Conservation (phyloP, 2,113 vertebrate species). For the Mustelus asterias region DNA sequence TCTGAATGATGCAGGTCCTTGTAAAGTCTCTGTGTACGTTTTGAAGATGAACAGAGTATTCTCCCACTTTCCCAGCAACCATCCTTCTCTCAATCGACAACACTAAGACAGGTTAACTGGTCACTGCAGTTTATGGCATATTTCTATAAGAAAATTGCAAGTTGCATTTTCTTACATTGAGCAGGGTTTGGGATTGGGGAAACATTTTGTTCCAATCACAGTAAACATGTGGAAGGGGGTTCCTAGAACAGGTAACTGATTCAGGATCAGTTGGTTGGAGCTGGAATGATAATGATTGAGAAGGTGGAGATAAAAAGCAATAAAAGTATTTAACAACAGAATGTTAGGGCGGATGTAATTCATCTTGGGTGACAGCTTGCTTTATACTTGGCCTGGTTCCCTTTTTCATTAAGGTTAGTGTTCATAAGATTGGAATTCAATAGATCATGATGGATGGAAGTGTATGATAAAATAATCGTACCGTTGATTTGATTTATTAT, state of each 20-base stretch:
- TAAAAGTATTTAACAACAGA: neutral
- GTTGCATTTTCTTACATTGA: neutral
- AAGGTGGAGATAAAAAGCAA: neutral
- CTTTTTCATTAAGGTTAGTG: neutral
- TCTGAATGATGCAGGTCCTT: neutral
- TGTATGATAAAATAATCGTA: neutral
- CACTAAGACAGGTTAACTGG: neutral
- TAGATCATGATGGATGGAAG: neutral
- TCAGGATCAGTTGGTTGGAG: neutral
- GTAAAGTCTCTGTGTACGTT: neutral
- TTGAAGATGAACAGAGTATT: neutral
- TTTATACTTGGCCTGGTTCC: neutral
- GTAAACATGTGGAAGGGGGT: neutral
- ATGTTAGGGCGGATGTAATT: neutral
- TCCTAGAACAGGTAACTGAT: neutral
- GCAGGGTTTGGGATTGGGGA: neutral
- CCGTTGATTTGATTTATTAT: no score
- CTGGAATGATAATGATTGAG: neutral
- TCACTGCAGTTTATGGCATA: neutral
- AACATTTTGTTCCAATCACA: neutral
- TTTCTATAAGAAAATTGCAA: neutral
- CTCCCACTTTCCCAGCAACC: neutral
- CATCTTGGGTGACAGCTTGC: no score
- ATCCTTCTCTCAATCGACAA: neutral
- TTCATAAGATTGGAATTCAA: neutral